A percentile compares a stretch with the other conserved stretches of the same genome.
These are phyloP conservation scores for Leptopilina drosophilae DNA, from an alignment of 2,888 invertebrate species.

Conservation along the genomic window DNA sequence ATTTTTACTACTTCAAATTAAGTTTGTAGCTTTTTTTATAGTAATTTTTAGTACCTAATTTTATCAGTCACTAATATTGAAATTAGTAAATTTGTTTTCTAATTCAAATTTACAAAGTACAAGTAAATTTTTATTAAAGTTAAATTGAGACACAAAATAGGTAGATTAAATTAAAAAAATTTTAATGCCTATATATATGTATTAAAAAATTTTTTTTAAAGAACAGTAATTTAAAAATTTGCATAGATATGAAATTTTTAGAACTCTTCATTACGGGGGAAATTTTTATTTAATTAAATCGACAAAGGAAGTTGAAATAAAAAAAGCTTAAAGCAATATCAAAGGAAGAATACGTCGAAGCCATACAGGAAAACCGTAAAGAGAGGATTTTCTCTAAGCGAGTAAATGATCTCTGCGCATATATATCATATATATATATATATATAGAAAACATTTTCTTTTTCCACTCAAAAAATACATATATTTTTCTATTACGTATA, in stretches of 20 bases:
- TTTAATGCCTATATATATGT: too few relatives aligned
- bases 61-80: too few relatives aligned
- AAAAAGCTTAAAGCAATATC: slow-evolving; percentile 1
- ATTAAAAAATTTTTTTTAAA: neutral
- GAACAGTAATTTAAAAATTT: neutral
- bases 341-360: slow-evolving; percentile 1
- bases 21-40: too few relatives aligned
- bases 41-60: too few relatives aligned
- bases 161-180: too few relatives aligned
- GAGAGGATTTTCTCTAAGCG: slow-evolving; percentile 20
- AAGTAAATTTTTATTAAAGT: too few relatives aligned
- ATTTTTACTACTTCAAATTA: too few relatives aligned
- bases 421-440: neutral
- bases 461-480: neutral
- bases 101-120: too few relatives aligned
- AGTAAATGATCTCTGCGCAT: neutral
- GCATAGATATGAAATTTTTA: neutral
- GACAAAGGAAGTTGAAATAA: slow-evolving; percentile 8
- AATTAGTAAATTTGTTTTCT: too few relatives aligned
- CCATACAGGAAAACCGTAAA: slow-evolving; percentile 13
- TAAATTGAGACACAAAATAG: too few relatives aligned
- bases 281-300: slow-evolving; percentile 17
- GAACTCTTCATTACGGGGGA: neutral
- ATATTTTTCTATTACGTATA: neutral
- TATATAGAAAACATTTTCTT: slow-evolving; percentile 1